Conservation (phyloP, 92 coral and sea anemone genomes). For the Epizoanthus stellaris region DNA sequence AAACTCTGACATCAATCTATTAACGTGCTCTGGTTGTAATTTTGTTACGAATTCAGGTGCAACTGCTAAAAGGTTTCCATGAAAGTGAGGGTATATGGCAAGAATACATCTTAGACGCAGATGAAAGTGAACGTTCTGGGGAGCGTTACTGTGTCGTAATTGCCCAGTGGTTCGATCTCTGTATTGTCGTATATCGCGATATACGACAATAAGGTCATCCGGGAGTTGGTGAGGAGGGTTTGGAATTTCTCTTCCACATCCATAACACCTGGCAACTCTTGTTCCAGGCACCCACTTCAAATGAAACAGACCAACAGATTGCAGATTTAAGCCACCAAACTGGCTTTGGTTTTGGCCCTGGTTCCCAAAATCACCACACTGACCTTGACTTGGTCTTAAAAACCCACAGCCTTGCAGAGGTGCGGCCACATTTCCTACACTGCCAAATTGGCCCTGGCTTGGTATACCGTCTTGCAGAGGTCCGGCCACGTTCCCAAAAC, state of each 20-base stretch:
- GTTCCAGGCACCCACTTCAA: not conserved
- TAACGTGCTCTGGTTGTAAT: constrained; percentile 27
- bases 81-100: constrained; percentile 48
- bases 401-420: not conserved
- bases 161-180: constrained; percentile 34
- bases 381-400: not conserved
- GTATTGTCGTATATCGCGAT: constrained; percentile 41
- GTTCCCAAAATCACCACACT: not conserved
- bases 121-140: constrained; percentile 53
- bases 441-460: not conserved
- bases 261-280: not conserved
- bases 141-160: not conserved
- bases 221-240: not conserved
- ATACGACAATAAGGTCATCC: constrained; percentile 37
- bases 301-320: not conserved
- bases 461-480: too few relatives aligned
- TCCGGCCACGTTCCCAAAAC: not conserved
- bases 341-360: not conserved
- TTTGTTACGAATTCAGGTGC: constrained; percentile 44
- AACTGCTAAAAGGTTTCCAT: constrained; percentile 34
- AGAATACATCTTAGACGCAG: constrained; percentile 47
- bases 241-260: too few relatives aligned
- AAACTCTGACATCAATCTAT: constrained; percentile 38
- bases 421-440: not conserved
- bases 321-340: not conserved